Percentiles rank a stretch among this genome's conserved stretches.
These are phyloP conservation scores for Caenorhabditis panamensis DNA, from an alignment of 2,888 invertebrate genomes.

Conservation along the genomic window DNA sequence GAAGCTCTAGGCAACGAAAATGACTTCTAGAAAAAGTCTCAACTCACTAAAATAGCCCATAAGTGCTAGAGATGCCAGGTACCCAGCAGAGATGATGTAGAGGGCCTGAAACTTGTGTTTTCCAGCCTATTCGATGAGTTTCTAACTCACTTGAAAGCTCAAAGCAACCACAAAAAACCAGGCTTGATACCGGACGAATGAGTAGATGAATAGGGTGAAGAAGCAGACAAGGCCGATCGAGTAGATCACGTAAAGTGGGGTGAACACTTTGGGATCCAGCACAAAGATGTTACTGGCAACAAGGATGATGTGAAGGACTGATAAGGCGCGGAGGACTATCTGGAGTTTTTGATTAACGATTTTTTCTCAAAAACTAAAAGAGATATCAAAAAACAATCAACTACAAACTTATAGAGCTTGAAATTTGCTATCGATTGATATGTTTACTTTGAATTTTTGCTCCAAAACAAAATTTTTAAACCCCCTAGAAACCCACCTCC, in stretches of 20 bases:
- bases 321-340: constrained; percentile 41
- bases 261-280: constrained; percentile 43
- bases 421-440: background rate
- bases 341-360: constrained; percentile 7
- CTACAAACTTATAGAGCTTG: too few species aligned
- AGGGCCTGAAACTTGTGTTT: constrained; percentile 23
- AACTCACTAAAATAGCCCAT: constrained; percentile 62
- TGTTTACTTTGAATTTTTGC: background rate
- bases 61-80: constrained; percentile 49
- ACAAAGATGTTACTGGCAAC: constrained; percentile 52
- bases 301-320: constrained; percentile 42
- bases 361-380: background rate
- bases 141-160: constrained; percentile 41
- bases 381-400: too few species aligned
- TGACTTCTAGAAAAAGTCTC: background rate
- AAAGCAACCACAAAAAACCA: constrained; percentile 55
- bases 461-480: too few species aligned
- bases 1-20: too few species aligned
- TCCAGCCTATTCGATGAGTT: background rate
- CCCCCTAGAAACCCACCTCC: too few species aligned
- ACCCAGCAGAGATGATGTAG: constrained; percentile 49
- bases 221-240: constrained; percentile 51
- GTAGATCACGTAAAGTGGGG: constrained; percentile 46
- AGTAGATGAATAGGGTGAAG: constrained; percentile 49
- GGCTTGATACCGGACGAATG: constrained; percentile 53